Conservation (phyloP, 2,888 invertebrate species). For the Nebria salina region DNA sequence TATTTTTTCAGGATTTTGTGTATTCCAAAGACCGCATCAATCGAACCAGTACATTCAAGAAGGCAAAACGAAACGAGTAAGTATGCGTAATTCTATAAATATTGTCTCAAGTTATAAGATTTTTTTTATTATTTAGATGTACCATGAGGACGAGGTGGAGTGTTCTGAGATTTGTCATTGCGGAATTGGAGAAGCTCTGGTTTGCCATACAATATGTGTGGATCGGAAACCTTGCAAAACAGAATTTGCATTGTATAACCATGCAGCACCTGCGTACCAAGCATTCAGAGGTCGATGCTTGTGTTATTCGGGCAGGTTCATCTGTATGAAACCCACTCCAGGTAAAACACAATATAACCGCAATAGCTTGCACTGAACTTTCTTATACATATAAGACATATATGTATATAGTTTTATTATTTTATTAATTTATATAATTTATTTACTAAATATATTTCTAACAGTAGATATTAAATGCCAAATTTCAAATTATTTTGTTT, state of each 20-base stretch:
- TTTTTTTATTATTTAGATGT: slow-evolving; percentile 68
- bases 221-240: slow-evolving; percentile 88
- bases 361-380: slow-evolving; percentile 51
- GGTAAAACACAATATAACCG: slow-evolving; percentile 56
- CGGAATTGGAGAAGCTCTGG: slow-evolving; percentile 78
- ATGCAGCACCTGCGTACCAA: slow-evolving; percentile 89
- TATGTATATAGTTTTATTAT: too few species aligned
- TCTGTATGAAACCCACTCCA: slow-evolving; percentile 87
- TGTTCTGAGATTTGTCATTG: slow-evolving; percentile 92
- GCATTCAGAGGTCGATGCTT: slow-evolving; percentile 89
- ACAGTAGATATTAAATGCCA: too few species aligned
- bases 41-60: slow-evolving; percentile 86
- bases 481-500: too few species aligned
- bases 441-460: too few species aligned
- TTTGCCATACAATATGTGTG: slow-evolving; percentile 90
- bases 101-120: not conserved
- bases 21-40: slow-evolving; percentile 83
- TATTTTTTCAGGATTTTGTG: slow-evolving; percentile 73
- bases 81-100: slow-evolving; percentile 54
- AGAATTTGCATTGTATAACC: slow-evolving; percentile 88
- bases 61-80: slow-evolving; percentile 86
- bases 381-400: too few species aligned
- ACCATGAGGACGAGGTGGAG: slow-evolving; percentile 85
- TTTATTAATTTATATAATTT: too few species aligned
- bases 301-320: slow-evolving; percentile 91